A percentile compares a stretch with the other conserved stretches of the same genome.
Conservation (phyloP, 2,888 invertebrate genomes). For the Machimus rusticus region DNA sequence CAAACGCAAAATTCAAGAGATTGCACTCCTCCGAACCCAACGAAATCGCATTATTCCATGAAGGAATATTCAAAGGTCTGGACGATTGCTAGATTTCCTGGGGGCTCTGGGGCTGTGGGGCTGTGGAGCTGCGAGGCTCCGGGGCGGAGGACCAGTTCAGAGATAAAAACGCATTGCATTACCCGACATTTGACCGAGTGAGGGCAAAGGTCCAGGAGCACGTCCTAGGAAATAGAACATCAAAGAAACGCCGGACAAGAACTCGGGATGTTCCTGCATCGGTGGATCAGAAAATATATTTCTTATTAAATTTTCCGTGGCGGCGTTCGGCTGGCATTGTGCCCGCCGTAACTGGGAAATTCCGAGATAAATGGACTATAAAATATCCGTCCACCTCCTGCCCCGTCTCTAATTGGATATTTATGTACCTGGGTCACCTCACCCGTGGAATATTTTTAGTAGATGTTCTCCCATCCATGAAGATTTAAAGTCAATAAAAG, state of each 20-base stretch:
- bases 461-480: conserved; percentile 26
- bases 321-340: conserved; percentile 4
- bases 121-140: background rate
- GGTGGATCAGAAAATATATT: conserved; percentile 33
- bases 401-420: conserved; percentile 32
- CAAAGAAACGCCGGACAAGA: background rate
- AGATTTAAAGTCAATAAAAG: conserved; percentile 41
- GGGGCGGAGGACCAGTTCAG: background rate
- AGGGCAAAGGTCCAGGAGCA: background rate
- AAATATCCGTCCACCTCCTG: conserved; percentile 31
- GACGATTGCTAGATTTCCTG: background rate
- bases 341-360: background rate
- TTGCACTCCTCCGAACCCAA: background rate
- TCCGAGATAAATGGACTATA: conserved; percentile 29
- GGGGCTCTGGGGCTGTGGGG: background rate
- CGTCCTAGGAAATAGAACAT: conserved; percentile 3
- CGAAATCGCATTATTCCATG: background rate
- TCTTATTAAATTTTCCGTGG: conserved; percentile 25
- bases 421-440: conserved; percentile 36
- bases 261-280: conserved; percentile 13
- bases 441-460: conserved; percentile 37
- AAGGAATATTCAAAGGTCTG: background rate
- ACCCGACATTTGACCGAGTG: background rate
- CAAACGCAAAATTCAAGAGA: background rate
- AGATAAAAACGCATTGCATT: conserved; percentile 8